Percentiles rank a stretch among this genome's conserved stretches.
phyloP scores from a whole-genome alignment of 2,797 vertebrate genomes.

The Chromobotia macracanthus region DNA sequence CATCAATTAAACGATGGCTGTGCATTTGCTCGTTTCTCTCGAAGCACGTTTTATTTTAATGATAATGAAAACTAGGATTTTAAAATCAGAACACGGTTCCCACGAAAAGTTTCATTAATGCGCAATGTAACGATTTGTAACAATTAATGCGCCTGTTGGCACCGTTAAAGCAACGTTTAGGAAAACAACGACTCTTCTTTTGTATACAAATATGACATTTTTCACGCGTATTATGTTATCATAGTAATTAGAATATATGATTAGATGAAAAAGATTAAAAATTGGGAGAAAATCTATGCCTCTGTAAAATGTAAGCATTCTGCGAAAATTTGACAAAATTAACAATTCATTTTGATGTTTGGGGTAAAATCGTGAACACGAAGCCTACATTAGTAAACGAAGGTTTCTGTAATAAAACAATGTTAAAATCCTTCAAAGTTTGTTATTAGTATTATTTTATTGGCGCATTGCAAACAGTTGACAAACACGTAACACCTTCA shows the following conservation, averaged over 20 bases:
- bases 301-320: no score
- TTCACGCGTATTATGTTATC: neutral
- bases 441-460: no score
- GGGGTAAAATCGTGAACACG: no score
- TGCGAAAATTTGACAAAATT: no score
- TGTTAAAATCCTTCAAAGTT: neutral
- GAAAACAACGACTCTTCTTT: neutral
- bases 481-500: constrained; percentile 4
- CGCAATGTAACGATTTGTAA: no score
- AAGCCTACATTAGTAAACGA: neutral
- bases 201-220: no score
- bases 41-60: neutral
- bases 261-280: neutral
- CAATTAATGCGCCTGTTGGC: neutral
- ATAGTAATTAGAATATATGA: neutral
- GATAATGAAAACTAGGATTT: neutral
- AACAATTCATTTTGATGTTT: neutral
- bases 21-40: neutral
- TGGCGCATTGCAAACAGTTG: neutral
- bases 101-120: neutral
- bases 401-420: neutral
- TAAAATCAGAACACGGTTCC: neutral
- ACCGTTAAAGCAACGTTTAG: neutral
- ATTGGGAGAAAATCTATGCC: no score
- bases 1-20: neutral